Conservation (phyloP, 2,888 invertebrate species). For the Thera britannica region DNA sequence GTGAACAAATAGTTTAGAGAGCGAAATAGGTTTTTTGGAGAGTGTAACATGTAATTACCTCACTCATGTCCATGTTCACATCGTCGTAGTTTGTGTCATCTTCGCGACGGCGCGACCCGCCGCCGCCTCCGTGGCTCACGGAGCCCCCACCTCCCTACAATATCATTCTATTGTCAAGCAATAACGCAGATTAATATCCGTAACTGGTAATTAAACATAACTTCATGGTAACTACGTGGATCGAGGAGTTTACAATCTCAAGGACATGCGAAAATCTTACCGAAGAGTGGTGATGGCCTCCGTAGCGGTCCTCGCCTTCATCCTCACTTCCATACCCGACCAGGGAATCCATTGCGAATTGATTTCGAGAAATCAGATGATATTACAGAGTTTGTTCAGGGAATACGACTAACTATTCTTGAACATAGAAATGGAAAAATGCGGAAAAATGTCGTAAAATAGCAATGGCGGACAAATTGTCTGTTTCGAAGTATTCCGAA, state of each 20-base stretch:
- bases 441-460: not conserved
- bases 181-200: conserved; percentile 82
- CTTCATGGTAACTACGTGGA: conserved; percentile 3
- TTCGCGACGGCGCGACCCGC: conserved; percentile 65
- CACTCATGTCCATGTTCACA: conserved; percentile 92
- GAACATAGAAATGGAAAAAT: conserved; percentile 10
- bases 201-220: conserved; percentile 43
- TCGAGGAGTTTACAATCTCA: conserved; percentile 31
- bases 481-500: not conserved
- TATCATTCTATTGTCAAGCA: conserved; percentile 86
- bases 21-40: conserved; percentile 25
- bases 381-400: not conserved
- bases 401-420: not conserved
- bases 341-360: conserved; percentile 88
- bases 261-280: conserved; percentile 64
- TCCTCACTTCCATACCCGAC: conserved; percentile 92
- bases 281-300: conserved; percentile 60
- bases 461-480: not conserved
- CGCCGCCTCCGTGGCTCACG: conserved; percentile 50
- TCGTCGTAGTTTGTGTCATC: conserved; percentile 90
- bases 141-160: conserved; percentile 78
- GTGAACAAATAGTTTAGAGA: conserved; percentile 24
- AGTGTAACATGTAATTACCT: conserved; percentile 77
- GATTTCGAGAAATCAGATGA: not conserved
- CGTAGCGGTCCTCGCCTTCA: conserved; percentile 85